Percentiles rank a stretch among this genome's conserved stretches.
These are phyloP conservation scores for Spermophilus dauricus DNA, from an alignment of 2,113 vertebrate species.

Conservation along the genomic window DNA sequence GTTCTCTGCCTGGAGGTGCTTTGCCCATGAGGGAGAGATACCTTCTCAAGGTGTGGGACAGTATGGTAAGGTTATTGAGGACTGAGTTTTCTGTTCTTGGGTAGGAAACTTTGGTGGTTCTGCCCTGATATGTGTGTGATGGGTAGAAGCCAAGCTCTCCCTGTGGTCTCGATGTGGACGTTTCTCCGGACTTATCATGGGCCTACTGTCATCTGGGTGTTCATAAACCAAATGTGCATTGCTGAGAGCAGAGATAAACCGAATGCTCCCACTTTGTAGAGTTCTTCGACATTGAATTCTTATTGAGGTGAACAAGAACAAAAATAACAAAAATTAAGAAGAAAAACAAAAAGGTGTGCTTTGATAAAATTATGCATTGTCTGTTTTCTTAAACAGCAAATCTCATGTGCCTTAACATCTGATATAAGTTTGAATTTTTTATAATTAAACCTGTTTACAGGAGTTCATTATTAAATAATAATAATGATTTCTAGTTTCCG, in stretches of 20 bases:
- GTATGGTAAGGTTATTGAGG: background rate
- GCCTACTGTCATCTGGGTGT: background rate
- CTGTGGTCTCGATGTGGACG: accelerated
- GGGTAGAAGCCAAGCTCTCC: background rate
- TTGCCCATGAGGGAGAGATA: background rate
- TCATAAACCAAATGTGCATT: accelerated
- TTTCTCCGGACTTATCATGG: background rate
- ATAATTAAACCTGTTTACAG: background rate
- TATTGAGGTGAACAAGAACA: background rate
- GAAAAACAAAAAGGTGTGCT: background rate
- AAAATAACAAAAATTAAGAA: background rate
- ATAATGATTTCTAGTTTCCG: background rate
- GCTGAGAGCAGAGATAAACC: no score
- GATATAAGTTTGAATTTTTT: conserved; percentile 29
- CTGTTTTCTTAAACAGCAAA: background rate
- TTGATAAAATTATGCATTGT: background rate
- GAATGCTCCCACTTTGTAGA: background rate
- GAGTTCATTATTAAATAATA: background rate
- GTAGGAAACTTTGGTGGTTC: accelerated
- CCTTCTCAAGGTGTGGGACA: background rate
- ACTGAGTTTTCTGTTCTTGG: accelerated
- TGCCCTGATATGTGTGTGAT: accelerated
- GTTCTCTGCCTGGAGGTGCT: background rate
- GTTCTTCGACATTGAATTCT: background rate
- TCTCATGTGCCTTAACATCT: background rate